Percentiles rank a stretch among this genome's conserved stretches.
phyloP scores from a whole-genome alignment of 2,113 vertebrate species.

The Urocynchramus pylzowi region DNA sequence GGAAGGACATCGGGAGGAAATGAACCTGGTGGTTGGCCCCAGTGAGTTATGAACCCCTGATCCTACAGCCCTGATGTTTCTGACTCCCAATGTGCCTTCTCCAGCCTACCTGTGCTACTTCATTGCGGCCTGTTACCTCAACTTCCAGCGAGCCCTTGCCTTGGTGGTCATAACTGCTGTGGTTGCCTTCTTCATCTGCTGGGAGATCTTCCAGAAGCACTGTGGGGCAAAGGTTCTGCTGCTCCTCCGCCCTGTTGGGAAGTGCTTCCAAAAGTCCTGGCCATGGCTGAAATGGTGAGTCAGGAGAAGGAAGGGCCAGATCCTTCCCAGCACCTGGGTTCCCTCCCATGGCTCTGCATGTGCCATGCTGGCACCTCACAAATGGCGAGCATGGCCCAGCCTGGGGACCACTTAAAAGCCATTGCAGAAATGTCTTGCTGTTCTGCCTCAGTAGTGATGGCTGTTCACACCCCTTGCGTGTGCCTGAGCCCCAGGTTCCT shows the following conservation, averaged over 20 bases:
- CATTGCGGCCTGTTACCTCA: conserved; percentile 82
- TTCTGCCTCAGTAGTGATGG: not conserved
- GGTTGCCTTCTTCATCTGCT: conserved; percentile 59
- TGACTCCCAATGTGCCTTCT: not conserved
- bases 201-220: conserved; percentile 73
- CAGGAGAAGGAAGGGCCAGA: not conserved
- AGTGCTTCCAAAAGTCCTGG: conserved; percentile 65
- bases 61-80: not conserved
- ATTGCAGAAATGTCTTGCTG: not conserved
- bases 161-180: conserved; percentile 83
- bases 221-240: conserved; percentile 71
- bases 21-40: fast-evolving
- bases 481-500: not conserved
- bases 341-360: not conserved
- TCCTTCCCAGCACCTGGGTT: not conserved
- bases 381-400: not conserved
- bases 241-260: conserved; percentile 57
- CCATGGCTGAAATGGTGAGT: conserved; percentile 89
- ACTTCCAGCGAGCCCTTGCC: conserved; percentile 82
- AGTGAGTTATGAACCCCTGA: fast-evolving
- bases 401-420: not conserved
- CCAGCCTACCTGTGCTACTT: conserved; percentile 86
- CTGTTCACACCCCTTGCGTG: not conserved
- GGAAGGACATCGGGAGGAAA: not conserved
- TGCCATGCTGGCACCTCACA: not conserved